Conservation (phyloP, 2,113 vertebrate genomes). For the Bubo scandiacus region DNA sequence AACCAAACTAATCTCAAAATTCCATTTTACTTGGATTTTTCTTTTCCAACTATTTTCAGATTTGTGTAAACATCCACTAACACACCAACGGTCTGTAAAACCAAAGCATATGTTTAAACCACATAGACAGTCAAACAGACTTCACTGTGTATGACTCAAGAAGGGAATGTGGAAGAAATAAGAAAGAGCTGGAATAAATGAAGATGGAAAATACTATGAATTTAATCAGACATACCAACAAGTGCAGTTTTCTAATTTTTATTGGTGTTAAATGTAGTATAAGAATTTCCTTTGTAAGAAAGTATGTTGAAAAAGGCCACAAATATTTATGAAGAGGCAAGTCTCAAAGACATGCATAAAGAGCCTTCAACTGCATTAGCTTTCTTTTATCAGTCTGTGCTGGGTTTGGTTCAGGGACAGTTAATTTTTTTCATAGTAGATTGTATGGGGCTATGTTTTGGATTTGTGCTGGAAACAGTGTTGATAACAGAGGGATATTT, state of each 20-base stretch:
- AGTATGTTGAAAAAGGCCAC: background rate
- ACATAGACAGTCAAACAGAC: constrained; percentile 43
- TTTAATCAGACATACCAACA: constrained; percentile 21
- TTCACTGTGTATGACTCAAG: background rate
- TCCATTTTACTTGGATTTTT: constrained; percentile 36
- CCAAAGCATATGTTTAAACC: constrained; percentile 44
- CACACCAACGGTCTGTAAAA: constrained; percentile 36
- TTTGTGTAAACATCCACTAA: constrained; percentile 34
- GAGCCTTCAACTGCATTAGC: background rate
- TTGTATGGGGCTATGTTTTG: too few relatives aligned
- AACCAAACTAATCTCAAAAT: constrained; percentile 31
- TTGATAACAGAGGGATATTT: too few relatives aligned
- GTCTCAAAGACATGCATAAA: background rate
- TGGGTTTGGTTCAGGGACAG: background rate
- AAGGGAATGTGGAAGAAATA: constrained; percentile 5
- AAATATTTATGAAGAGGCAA: background rate
- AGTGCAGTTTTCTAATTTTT: constrained; percentile 25
- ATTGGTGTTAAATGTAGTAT: background rate
- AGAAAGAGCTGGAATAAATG: constrained; percentile 7
- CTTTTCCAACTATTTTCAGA: constrained; percentile 39
- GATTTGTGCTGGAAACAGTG: too few relatives aligned
- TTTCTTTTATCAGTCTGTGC: background rate
- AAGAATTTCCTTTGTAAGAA: constrained; percentile 7
- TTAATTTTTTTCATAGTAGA: background rate
- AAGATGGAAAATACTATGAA: constrained; percentile 44